Conservation (phyloP, 2,888 invertebrate species). For the Pseudococcus longispinus region DNA sequence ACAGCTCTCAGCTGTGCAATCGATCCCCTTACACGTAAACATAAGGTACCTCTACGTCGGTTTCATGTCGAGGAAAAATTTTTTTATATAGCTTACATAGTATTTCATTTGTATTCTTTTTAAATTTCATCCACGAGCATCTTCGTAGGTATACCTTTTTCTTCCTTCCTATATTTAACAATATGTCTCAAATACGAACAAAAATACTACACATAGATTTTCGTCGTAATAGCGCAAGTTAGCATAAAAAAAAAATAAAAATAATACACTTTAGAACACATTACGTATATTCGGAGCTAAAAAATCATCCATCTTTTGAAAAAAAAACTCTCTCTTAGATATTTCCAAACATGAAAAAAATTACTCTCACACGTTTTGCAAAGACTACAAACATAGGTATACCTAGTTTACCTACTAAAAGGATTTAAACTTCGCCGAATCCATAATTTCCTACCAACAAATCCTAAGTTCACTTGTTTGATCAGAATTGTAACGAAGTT, state of each 20-base stretch:
- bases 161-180: neutral
- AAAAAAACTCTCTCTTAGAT: neutral
- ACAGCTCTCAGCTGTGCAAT: slow-evolving; percentile 2
- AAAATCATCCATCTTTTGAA: neutral
- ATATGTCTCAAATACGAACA: neutral
- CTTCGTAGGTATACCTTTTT: neutral
- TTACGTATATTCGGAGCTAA: neutral
- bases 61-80: neutral
- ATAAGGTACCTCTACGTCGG: neutral
- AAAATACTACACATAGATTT: too few relatives aligned
- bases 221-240: too few relatives aligned
- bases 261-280: neutral
- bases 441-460: neutral
- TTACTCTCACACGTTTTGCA: neutral
- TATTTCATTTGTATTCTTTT: slow-evolving; percentile 19
- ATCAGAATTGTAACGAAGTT: slow-evolving; percentile 19
- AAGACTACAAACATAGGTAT: neutral
- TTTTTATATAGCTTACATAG: neutral
- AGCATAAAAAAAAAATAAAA: neutral
- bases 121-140: neutral
- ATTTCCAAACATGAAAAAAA: neutral
- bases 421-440: slow-evolving; percentile 1
- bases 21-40: neutral
- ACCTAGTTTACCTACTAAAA: neutral
- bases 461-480: neutral